A percentile compares a stretch with the other conserved stretches of the same genome.
phyloP scores from a whole-genome alignment of 2,113 vertebrate genomes.

The Meleagris gallopavo region DNA sequence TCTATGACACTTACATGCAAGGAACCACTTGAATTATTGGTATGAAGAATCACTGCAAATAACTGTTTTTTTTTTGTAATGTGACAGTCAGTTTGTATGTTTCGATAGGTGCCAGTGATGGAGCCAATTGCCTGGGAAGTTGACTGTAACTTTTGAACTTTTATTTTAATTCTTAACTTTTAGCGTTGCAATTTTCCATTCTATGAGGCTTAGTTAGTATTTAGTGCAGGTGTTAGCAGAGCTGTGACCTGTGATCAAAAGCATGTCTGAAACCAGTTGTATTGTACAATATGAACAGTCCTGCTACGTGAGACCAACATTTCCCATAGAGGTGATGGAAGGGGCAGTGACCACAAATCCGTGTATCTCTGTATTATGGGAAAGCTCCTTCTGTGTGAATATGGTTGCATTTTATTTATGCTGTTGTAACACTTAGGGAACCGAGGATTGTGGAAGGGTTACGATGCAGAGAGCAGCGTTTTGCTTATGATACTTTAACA shows the following conservation, averaged over 20 bases:
- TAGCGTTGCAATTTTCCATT: slow-evolving; percentile 74
- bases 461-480: slow-evolving; percentile 25
- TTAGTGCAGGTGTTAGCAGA: slow-evolving; percentile 75
- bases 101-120: slow-evolving; percentile 65
- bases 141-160: slow-evolving; percentile 72
- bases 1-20: slow-evolving; percentile 62
- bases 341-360: slow-evolving; percentile 48
- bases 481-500: slow-evolving; percentile 8
- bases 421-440: slow-evolving; percentile 56
- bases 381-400: slow-evolving; percentile 64
- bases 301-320: slow-evolving; percentile 53
- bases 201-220: slow-evolving; percentile 75
- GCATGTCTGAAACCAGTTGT: slow-evolving; percentile 70
- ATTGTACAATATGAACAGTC: slow-evolving; percentile 68
- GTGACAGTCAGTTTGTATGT: slow-evolving; percentile 71
- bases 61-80: slow-evolving; percentile 69
- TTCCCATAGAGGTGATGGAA: slow-evolving; percentile 58
- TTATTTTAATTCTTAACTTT: slow-evolving; percentile 75
- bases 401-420: slow-evolving; percentile 67
- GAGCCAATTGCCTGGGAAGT: slow-evolving; percentile 71
- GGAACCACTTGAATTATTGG: slow-evolving; percentile 74
- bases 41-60: slow-evolving; percentile 73
- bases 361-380: slow-evolving; percentile 50
- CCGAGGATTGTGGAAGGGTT: slow-evolving; percentile 33
- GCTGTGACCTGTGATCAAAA: slow-evolving; percentile 75